Base-by-base conservation (phyloP, 1,140 invertebrate genomes). In the Dinothrombium tinctorium region DNA sequence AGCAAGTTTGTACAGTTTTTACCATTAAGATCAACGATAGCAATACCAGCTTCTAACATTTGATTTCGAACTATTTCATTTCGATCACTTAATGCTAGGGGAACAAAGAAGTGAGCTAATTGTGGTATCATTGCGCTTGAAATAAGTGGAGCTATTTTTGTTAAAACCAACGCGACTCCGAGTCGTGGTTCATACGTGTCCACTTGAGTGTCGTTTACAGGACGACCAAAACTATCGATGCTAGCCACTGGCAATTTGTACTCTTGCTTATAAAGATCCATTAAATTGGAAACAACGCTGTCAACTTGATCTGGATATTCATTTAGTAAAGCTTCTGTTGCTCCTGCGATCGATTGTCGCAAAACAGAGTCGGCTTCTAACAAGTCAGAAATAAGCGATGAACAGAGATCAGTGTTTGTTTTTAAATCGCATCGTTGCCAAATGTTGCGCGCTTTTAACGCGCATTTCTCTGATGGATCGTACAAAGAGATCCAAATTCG, bases 21-120 rank as follows among this genome's bases (percentile, higher is more conserved):
- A 24, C 89, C 89, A 62, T 95, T 84, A 33, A 76, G 61, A 57
- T 92, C 78, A 2, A 96, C 78, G 38, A 81, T 69, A 38, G 73
- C 74, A 43, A 94, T 67, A n/a, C 86, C 86, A 23, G 89, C 84
- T 44, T 74, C 74, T 33, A 94, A 63, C 87, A 98, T 95, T 55
- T 82, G 72, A 20, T 69, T 72, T 17, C 83, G 65, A 4, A 96
- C 90, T 14, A 68, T 63, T 46, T 72, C 66, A 55, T 74, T 69
- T 15, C 84, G 65, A 62, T 98, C 90, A 3, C 74, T 74, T 4
- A 99, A 64, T 2, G 79, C 83, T 35, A 71, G 69, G 1, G 74
- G 69, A 8, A 98, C 83, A 58, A 89, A 84, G 61, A 70, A 69
- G n/a, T 50, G 49, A 41, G 86, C 72, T 6, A 83, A 61, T 32